Evolutionary conservation across 37 sponge, comb jelly and placozoan species (phyloP), one percentile per base, ranked within the genome.

Genomic region (Hexactinellida sp.): DNA sequence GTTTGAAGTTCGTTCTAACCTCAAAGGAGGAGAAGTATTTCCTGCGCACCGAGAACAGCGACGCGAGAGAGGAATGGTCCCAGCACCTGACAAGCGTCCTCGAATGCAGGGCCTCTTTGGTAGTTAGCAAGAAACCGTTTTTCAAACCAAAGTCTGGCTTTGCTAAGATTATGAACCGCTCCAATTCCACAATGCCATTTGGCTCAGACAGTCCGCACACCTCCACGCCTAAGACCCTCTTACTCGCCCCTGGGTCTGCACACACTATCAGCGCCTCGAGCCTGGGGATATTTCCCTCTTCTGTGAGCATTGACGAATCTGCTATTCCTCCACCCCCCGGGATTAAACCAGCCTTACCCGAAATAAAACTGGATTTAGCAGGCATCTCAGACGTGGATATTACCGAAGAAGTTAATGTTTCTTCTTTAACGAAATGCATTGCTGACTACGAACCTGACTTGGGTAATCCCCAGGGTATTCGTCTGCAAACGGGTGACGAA

Each of bases 141-240:
- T 63, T 63, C 76, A 63, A 63, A 63, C 28, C 76, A 28, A 63
- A 63, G 34, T 63, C 76, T 63, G 76, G 76, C 5, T 63, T 63
- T 63, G 25, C 76, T 25, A 63, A 63, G 76, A 63, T 63, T 21
- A 63, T 63, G 34, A 63, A 63, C 13, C 76, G 76, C 5, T 63
- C 76, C 13, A 63, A 7, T n/a, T 63, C 76, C 13, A 63, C 21
- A 7, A 47, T 47, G 52, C 52, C 52, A 47, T 47, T 47, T 47
- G 30, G 30, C 30, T 10, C 76, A 25, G 76, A 63, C 13, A 25
- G 28, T 63, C 76, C 76, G 3, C 76, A 63, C 13, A 63, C 76
- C 13, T 63, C 76, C 3, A 63, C 76, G 25, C 76, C 76, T 7
- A 63, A 63, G 30, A n/a, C 28, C 28, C 30, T 63, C 13, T 7